phyloP scores from a whole-genome alignment of 1,140 invertebrate species.

The Macrobrachium nipponense region DNA sequence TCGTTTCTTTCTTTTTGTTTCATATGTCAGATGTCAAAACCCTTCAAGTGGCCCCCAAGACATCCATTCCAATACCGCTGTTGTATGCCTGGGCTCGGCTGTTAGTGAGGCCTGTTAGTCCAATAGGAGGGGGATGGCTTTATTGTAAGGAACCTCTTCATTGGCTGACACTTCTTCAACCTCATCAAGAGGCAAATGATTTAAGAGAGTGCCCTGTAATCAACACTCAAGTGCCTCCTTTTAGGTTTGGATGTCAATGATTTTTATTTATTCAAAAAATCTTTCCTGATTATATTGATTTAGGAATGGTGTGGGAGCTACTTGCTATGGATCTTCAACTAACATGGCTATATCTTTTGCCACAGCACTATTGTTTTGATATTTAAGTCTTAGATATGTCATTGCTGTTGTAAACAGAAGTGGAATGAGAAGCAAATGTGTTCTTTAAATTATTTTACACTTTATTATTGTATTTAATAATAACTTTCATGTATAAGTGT shows the following conservation, averaged over 20 bases:
- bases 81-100: constrained; percentile 75
- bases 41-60: constrained; percentile 65
- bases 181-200: constrained; percentile 73
- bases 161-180: constrained; percentile 76
- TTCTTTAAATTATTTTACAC: no score
- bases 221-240: constrained; percentile 68
- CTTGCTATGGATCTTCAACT: no score
- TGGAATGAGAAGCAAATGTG: no score
- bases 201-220: constrained; percentile 68
- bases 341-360: no score
- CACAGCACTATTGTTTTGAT: no score
- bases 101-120: constrained; percentile 72
- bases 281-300: neutral
- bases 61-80: constrained; percentile 75
- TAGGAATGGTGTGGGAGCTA: neutral
- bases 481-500: no score
- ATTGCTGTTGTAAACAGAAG: no score
- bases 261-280: neutral
- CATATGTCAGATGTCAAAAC: constrained; percentile 65
- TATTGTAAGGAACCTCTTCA: constrained; percentile 76
- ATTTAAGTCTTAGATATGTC: no score
- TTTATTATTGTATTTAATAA: no score
- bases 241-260: constrained; percentile 66
- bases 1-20: neutral
- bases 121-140: constrained; percentile 47